A percentile compares a stretch with the other conserved stretches of the same genome.
Conservation (phyloP, 2,888 invertebrate species). For the Hipparchia semele region DNA sequence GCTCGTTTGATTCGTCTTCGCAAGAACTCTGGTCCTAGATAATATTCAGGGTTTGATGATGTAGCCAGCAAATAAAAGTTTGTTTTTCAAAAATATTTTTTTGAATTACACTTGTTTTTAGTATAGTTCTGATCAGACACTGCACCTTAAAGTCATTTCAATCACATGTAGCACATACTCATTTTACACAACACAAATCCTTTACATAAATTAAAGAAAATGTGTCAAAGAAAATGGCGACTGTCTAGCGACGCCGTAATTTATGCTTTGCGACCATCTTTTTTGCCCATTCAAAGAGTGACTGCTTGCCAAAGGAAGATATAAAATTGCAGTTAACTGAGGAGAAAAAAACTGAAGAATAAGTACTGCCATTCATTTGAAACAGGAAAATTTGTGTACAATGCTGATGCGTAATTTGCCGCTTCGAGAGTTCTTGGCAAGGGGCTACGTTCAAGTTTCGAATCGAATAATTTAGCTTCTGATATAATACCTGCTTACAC, state of each 20-base stretch:
- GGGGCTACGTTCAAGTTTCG: neutral
- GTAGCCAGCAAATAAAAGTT: too few species aligned
- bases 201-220: neutral
- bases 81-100: too few species aligned
- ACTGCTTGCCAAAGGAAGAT: slow-evolving; percentile 21
- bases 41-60: too few species aligned
- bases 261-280: slow-evolving; percentile 1
- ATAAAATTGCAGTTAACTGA: slow-evolving; percentile 14
- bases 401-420: slow-evolving; percentile 1
- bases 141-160: too few species aligned
- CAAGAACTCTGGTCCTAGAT: too few species aligned
- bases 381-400: slow-evolving; percentile 16
- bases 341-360: slow-evolving; percentile 5
- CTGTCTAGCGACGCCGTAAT: neutral
- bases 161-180: neutral
- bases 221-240: neutral
- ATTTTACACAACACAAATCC: neutral
- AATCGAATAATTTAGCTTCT: neutral
- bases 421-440: slow-evolving; percentile 7
- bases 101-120: too few species aligned
- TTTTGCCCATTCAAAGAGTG: slow-evolving; percentile 12
- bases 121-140: too few species aligned
- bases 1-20: too few species aligned
- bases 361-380: slow-evolving; percentile 13
- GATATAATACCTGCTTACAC: neutral